Evolutionary conservation across 2,797 vertebrate genomes (phyloP).

Genomic region (Astyanax mexicanus): DNA sequence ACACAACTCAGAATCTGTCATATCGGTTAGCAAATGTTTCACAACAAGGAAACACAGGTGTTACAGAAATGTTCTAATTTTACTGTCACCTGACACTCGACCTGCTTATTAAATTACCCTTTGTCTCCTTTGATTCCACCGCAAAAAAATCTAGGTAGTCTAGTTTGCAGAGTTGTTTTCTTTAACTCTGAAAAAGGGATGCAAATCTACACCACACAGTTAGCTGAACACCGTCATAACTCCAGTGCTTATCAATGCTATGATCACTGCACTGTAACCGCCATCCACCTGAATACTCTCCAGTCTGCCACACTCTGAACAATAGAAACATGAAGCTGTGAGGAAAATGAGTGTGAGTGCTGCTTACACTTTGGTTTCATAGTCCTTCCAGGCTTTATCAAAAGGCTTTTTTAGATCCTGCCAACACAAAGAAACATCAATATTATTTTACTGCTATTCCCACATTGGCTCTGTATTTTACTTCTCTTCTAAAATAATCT

Average conservation of each 20-base stretch:
- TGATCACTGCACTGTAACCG: constrained; percentile 9
- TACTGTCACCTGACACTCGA: background rate
- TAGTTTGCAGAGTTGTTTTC: constrained; percentile 1
- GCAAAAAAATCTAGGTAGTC: background rate
- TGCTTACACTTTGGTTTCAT: constrained; percentile 96
- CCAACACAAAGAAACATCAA: constrained; percentile 53
- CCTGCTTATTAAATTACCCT: background rate
- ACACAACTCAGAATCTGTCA: too few species aligned
- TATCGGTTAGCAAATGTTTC: too few species aligned
- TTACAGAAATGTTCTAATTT: background rate
- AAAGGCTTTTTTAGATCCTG: constrained; percentile 99
- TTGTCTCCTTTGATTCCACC: background rate
- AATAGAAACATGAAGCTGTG: background rate
- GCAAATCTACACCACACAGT: background rate
- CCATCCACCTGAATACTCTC: background rate
- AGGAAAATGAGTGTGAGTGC: background rate
- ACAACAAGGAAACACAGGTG: background rate
- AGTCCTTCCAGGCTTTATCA: constrained; percentile 98
- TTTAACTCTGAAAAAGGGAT: background rate
- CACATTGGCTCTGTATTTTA: too few species aligned
- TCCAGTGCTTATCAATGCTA: background rate
- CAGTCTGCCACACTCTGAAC: background rate
- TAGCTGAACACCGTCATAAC: background rate
- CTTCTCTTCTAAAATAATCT: too few species aligned
- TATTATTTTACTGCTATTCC: background rate